Conservation (phyloP, 1,140 invertebrate species). For the Plectrocnemia conspersa region DNA sequence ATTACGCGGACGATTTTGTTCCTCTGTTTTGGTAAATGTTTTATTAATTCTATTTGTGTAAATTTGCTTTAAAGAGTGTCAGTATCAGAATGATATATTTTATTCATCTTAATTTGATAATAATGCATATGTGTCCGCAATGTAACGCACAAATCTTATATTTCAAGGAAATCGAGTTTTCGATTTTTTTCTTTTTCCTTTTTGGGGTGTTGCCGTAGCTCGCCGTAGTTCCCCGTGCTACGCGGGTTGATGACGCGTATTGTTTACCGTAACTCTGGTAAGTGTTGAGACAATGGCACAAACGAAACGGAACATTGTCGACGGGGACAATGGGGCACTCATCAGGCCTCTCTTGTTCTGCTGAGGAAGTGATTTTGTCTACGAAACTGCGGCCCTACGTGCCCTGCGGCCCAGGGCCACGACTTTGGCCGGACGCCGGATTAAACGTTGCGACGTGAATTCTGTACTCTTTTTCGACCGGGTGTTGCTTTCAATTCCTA, state of each 20-base stretch:
- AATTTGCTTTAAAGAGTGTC: no score
- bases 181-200: no score
- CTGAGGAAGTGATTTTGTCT: slow-evolving; percentile 34
- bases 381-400: slow-evolving; percentile 13
- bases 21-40: no score
- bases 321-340: slow-evolving; percentile 23
- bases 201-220: no score
- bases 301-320: slow-evolving; percentile 15
- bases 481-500: no score
- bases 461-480: not conserved
- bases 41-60: no score
- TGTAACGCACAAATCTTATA: no score
- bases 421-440: slow-evolving; percentile 1
- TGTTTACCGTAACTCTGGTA: slow-evolving; percentile 21
- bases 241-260: slow-evolving; percentile 17
- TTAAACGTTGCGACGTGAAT: slow-evolving; percentile 6
- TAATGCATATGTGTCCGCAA: no score
- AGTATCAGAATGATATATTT: no score
- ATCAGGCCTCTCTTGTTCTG: slow-evolving; percentile 33
- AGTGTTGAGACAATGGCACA: slow-evolving; percentile 19
- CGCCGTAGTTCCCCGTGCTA: not conserved
- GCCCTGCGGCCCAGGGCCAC: slow-evolving; percentile 3
- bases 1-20: no score
- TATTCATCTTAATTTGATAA: no score
- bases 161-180: no score